Evolutionary conservation across 2,888 invertebrate species (phyloP), one percentile per base, ranked within the genome.

Genomic region (Tetragnatha montana): DNA sequence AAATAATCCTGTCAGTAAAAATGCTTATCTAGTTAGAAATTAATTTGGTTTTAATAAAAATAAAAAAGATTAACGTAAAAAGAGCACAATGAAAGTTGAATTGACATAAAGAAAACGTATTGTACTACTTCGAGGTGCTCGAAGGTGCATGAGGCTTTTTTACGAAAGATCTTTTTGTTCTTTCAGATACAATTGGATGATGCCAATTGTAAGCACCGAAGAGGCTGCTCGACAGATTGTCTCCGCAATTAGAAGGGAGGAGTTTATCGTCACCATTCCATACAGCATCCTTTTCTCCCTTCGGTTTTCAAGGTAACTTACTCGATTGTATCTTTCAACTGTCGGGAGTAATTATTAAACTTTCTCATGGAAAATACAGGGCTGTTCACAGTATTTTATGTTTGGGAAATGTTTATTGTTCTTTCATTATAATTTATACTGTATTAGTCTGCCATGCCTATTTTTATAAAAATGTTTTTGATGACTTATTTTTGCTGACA

Each of bases 131-230:
- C 7, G n/a, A 69, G 19, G 19, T 69, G 14, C 1, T 17, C 2
- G 0, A 69, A 7, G 0, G 19, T 69, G 7, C 19, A n/a, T 69
- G 69, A 12, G 1, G 4, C 35, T 35, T 35, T 70, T 70, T n/a
- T 78, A n/a, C n/a, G 0, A 8, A 14, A 80, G 47, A 4, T 49
- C 17, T 35, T 60, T n/a, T 70, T 47, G 17, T 6, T 79, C 21
- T 69, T 70, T 6, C 50, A 89, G 91, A 22, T 91, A 85, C 76
- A 79, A 87, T 1, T 80, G 51, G 19, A 60, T 91, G 22, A 74
- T 90, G 74, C 91, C 91, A 1, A 91, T 91, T n/a, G 86, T 91
- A 10, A 50, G 75, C 7, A 68, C 86, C 4, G 88, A 91, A 35
- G 85, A 91, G 17, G 91, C 91, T 0, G 81, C 91, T 4, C 75